These are phyloP conservation scores for Oostethus manadensis DNA, from an alignment of 2,113 vertebrate species.

Conservation along the genomic window DNA sequence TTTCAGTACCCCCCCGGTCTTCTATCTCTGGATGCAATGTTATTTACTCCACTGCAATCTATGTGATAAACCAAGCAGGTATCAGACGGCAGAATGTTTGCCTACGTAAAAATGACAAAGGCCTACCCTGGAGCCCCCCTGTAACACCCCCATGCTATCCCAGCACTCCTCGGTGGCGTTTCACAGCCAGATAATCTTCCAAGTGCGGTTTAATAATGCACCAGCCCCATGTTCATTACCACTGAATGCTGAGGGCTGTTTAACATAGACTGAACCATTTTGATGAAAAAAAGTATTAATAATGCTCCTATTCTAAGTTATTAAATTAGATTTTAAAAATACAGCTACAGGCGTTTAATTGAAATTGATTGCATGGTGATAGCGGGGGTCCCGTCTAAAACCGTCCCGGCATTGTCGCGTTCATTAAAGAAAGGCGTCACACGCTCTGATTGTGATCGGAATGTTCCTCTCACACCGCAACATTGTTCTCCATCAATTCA, in stretches of 20 bases:
- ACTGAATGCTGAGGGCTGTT: conserved; percentile 97
- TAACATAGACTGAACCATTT: conserved; percentile 94
- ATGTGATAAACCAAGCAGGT: background rate
- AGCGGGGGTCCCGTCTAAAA: conserved; percentile 85
- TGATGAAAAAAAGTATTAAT: conserved; percentile 99
- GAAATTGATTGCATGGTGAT: conserved; percentile 97
- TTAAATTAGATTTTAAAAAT: conserved; percentile 99
- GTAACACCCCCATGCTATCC: conserved; percentile 28
- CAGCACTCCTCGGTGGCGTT: conserved; percentile 60
- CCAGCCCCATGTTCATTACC: conserved; percentile 93
- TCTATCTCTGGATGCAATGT: background rate
- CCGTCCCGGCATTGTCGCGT: conserved; percentile 66
- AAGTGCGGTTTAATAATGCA: conserved; percentile 96
- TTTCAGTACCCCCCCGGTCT: background rate
- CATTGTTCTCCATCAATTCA: conserved; percentile 62
- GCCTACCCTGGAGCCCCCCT: conserved; percentile 79
- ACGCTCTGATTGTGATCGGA: conserved; percentile 71
- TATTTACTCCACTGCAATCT: background rate
- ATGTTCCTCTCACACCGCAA: conserved; percentile 48
- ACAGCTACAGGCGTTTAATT: conserved; percentile 94
- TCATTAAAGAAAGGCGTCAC: conserved; percentile 68
- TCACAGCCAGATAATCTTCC: conserved; percentile 87
- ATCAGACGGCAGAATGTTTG: conserved; percentile 15
- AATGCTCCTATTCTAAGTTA: conserved; percentile 99
- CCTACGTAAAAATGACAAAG: conserved; percentile 82